A percentile compares a stretch with the other conserved stretches of the same genome.
Evolutionary conservation across 2,797 vertebrate genomes (phyloP).

Genomic region (Hydrophis major): DNA sequence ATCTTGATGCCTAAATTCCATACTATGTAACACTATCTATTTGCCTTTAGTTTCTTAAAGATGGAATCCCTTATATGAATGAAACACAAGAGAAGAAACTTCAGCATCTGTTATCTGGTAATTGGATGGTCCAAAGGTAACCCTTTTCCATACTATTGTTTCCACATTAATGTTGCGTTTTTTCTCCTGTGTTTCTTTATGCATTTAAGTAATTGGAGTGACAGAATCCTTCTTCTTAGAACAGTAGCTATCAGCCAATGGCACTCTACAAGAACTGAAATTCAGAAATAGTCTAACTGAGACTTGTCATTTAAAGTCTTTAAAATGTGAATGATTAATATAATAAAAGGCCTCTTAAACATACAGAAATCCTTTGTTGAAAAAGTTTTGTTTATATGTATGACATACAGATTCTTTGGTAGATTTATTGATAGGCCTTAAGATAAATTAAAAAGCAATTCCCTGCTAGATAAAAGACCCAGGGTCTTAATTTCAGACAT

Average conservation of each 20-base stretch:
- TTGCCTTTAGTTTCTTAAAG: slow-evolving; percentile 68
- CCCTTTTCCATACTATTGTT: not conserved
- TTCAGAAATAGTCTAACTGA: not conserved
- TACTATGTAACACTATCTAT: not conserved
- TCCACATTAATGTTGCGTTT: not conserved
- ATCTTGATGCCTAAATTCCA: not conserved
- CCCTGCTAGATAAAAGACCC: not conserved
- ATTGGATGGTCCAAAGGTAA: slow-evolving; percentile 65
- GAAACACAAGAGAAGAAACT: slow-evolving; percentile 69
- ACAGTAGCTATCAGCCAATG: not conserved
- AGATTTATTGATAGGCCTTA: not conserved
- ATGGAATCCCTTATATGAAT: slow-evolving; percentile 75
- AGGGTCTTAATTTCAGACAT: not conserved
- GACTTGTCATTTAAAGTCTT: not conserved
- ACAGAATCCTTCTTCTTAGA: not conserved
- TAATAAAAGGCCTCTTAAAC: not conserved
- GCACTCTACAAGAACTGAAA: not conserved
- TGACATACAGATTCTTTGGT: not conserved
- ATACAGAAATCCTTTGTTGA: not conserved
- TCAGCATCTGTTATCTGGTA: slow-evolving; percentile 52
- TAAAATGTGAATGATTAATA: not conserved
- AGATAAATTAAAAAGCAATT: not conserved
- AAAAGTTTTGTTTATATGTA: not conserved
- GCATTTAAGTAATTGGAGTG: not conserved
- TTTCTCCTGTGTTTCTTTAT: not conserved